phyloP scores from a whole-genome alignment of 2,888 invertebrate species.

The Tinea semifulvella region DNA sequence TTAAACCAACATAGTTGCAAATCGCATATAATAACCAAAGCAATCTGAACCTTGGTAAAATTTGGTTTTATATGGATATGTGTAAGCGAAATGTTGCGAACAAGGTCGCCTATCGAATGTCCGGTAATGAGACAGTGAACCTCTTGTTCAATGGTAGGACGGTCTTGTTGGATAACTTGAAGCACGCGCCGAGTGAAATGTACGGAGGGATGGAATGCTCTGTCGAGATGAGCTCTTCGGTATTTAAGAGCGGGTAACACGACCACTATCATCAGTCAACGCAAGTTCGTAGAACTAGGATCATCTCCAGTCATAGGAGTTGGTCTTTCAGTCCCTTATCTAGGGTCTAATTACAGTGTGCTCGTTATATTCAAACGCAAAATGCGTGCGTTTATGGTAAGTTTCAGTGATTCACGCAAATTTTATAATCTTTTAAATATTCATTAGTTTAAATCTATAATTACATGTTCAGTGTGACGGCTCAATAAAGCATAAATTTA shows the following conservation, averaged over 20 bases:
- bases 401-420: constrained; percentile 23
- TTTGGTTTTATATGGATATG: neutral
- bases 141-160: constrained; percentile 39
- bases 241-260: constrained; percentile 63
- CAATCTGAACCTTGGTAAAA: neutral
- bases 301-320: constrained; percentile 39
- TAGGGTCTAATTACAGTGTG: constrained; percentile 3
- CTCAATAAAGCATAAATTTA: neutral
- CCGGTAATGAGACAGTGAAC: constrained; percentile 30
- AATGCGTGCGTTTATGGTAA: constrained; percentile 63
- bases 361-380: constrained; percentile 37
- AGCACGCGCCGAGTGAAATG: constrained; percentile 60
- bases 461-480: too few species aligned
- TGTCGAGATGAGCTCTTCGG: constrained; percentile 60
- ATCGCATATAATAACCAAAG: neutral
- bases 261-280: constrained; percentile 64
- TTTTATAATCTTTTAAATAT: constrained; percentile 1
- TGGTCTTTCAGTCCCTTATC: neutral
- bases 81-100: neutral
- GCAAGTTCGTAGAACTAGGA: constrained; percentile 48
- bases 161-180: constrained; percentile 59
- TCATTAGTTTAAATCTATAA: too few species aligned
- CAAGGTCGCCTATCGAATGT: constrained; percentile 53
- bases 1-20: neutral
- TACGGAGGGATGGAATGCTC: constrained; percentile 62